phyloP scores from a whole-genome alignment of 2,113 vertebrate species.

The Lophotis ruficrista region DNA sequence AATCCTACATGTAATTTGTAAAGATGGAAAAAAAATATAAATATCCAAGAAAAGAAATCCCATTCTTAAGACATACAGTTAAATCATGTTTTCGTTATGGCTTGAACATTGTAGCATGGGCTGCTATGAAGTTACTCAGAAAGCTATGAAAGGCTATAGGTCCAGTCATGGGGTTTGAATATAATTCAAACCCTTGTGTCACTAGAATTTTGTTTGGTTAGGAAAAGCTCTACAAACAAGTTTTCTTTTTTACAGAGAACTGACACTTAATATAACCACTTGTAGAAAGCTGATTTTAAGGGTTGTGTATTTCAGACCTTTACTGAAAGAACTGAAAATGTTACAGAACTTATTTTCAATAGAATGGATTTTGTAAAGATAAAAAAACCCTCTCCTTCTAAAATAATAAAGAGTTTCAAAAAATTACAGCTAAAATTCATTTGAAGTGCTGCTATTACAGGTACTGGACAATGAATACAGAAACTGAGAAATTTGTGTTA shows the following conservation, averaged over 20 bases:
- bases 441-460: not conserved
- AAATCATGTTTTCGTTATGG: not conserved
- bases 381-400: not conserved
- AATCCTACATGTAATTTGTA: not conserved
- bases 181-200: not conserved
- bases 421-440: not conserved
- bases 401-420: not conserved
- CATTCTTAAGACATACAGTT: not conserved
- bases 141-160: not conserved
- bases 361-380: not conserved
- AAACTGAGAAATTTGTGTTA: not conserved
- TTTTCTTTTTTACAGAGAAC: not conserved
- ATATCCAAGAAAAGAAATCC: not conserved
- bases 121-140: not conserved
- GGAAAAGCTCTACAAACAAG: not conserved
- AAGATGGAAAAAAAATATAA: not conserved
- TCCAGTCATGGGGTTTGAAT: not conserved
- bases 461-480: not conserved
- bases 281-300: not conserved
- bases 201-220: not conserved
- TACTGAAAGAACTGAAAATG: not conserved
- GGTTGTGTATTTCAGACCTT: not conserved
- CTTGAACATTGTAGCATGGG: not conserved
- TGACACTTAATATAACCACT: not conserved
- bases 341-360: not conserved